These are phyloP conservation scores for Drosophila mulleri DNA, from an alignment of 2,888 invertebrate species.

Conservation along the genomic window DNA sequence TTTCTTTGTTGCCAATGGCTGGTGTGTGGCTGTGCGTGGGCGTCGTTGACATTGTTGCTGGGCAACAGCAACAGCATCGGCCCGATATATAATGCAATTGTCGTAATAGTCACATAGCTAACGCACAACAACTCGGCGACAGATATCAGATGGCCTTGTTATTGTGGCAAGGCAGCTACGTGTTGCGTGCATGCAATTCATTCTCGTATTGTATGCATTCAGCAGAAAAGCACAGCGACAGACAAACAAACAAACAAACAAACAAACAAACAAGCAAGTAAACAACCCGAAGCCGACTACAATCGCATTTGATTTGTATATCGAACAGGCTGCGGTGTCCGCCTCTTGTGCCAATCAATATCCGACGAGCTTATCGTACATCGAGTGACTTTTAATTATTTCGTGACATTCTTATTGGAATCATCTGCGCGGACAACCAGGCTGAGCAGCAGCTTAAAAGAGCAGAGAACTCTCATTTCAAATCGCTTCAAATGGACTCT, in stretches of 20 bases:
- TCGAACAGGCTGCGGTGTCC: background rate
- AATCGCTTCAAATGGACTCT: background rate
- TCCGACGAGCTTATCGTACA: background rate
- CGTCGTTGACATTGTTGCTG: constrained; percentile 4
- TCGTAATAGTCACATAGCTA: constrained; percentile 37
- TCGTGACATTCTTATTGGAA: background rate
- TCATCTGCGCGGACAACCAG: background rate
- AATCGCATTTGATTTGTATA: constrained; percentile 16
- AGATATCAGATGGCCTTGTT: constrained; percentile 25
- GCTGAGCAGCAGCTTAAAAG: background rate
- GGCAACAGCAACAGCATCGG: background rate
- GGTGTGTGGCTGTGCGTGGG: constrained; percentile 5
- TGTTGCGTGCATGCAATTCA: constrained; percentile 27
- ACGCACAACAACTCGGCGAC: constrained; percentile 16
- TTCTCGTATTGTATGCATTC: constrained; percentile 22
- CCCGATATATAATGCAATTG: constrained; percentile 22
- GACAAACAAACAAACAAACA: background rate
- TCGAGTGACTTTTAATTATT: constrained; percentile 12
- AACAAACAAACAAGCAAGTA: background rate
- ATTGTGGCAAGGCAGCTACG: constrained; percentile 15
- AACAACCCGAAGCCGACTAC: background rate
- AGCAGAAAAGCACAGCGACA: constrained; percentile 6
- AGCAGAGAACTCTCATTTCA: background rate
- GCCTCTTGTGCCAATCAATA: constrained; percentile 6
- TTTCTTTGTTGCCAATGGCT: constrained; percentile 19